phyloP scores from a whole-genome alignment of 2,797 vertebrate genomes.

The Calcarius lapponicus region DNA sequence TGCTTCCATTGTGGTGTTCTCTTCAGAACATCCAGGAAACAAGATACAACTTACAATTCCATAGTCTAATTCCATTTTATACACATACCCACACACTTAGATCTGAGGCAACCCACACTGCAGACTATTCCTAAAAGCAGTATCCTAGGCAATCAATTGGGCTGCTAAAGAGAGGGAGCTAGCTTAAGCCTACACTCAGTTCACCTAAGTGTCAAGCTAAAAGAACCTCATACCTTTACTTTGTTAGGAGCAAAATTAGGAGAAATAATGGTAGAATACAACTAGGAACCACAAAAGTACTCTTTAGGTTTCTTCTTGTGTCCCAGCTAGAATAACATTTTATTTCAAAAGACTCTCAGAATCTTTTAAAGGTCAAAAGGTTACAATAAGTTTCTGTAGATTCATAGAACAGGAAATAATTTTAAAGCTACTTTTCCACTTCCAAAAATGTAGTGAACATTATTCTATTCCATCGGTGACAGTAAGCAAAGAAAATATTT shows the following conservation, averaged over 20 bases:
- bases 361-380: background rate
- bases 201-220: background rate
- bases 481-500: conserved; percentile 51
- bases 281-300: background rate
- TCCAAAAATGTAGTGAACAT: background rate
- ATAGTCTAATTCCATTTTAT: background rate
- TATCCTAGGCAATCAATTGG: background rate
- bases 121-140: background rate
- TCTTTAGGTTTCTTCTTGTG: background rate
- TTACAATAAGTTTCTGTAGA: background rate
- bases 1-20: background rate
- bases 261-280: background rate
- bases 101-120: background rate
- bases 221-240: background rate
- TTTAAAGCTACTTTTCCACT: conserved; percentile 40
- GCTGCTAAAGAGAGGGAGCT: background rate
- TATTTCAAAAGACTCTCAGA: background rate
- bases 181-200: background rate
- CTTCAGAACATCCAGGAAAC: background rate
- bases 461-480: conserved; percentile 30
- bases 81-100: background rate
- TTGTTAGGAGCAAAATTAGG: background rate
- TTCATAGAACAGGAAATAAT: conserved; percentile 1
- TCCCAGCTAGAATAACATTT: background rate
- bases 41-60: background rate